A percentile compares a stretch with the other conserved stretches of the same genome.
Evolutionary conservation across 1,140 invertebrate genomes (phyloP).

Genomic region (Tetramorium parvispinum): DNA sequence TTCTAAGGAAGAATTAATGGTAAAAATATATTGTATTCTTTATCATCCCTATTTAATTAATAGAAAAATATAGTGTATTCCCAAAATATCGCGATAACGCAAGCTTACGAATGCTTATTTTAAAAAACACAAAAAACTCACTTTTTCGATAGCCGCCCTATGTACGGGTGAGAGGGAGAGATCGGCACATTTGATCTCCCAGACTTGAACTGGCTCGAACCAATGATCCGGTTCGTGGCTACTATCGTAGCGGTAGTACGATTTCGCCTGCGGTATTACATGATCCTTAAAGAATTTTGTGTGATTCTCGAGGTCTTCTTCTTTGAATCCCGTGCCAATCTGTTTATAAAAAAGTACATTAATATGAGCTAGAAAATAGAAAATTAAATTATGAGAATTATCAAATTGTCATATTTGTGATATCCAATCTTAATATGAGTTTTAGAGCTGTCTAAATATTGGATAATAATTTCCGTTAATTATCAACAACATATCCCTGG

Average conservation of each 20-base stretch:
- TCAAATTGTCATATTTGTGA: not conserved
- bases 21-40: not conserved
- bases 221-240: conserved; percentile 96
- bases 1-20: not conserved
- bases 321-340: conserved; percentile 99
- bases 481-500: not conserved
- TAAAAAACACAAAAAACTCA: conserved; percentile 71
- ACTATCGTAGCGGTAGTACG: conserved; percentile 95
- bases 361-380: conserved; percentile 26
- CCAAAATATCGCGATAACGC: not conserved
- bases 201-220: conserved; percentile 97
- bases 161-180: conserved; percentile 98
- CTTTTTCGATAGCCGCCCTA: conserved; percentile 94
- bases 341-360: conserved; percentile 80
- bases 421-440: not conserved
- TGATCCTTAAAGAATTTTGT: conserved; percentile 92
- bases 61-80: not conserved
- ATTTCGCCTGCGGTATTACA: conserved; percentile 90
- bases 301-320: conserved; percentile 94
- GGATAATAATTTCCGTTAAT: conserved; percentile 1
- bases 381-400: not conserved
- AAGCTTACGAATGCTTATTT: conserved; percentile 1
- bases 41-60: not conserved
- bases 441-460: not conserved
- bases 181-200: conserved; percentile 99